A percentile compares a stretch with the other conserved stretches of the same genome.
phyloP scores from a whole-genome alignment of 2,113 vertebrate species.

The Fukomys damarensis region DNA sequence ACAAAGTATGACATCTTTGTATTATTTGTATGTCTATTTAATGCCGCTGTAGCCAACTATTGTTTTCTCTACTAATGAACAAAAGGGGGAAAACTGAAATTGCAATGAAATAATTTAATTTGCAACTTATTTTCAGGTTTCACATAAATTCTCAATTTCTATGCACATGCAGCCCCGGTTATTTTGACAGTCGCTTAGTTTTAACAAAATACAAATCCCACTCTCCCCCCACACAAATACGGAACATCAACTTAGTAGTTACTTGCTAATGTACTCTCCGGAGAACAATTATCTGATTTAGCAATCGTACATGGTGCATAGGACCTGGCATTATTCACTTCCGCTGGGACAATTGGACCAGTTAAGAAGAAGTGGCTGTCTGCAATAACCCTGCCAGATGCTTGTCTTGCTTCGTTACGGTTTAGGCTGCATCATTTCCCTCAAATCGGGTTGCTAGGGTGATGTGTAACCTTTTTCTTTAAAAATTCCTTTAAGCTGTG shows the following conservation, averaged over 20 bases:
- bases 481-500: constrained; percentile 13
- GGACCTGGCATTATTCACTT: neutral
- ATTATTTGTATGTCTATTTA: neutral
- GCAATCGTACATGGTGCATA: neutral
- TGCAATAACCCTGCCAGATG: neutral
- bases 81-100: neutral
- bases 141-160: neutral
- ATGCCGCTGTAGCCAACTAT: fast-evolving
- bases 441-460: constrained; percentile 53
- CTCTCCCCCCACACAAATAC: neutral
- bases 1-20: neutral
- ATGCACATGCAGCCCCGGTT: neutral
- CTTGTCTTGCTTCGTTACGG: neutral
- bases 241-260: neutral
- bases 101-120: neutral
- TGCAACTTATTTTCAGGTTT: neutral
- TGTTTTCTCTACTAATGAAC: neutral
- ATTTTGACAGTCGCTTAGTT: neutral
- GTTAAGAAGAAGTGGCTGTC: neutral
- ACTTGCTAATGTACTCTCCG: neutral
- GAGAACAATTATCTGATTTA: neutral
- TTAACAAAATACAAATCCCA: neutral
- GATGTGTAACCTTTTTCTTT: constrained; percentile 43
- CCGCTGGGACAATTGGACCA: neutral
- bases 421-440: neutral